phyloP scores from a whole-genome alignment of 2,113 vertebrate species.

The Bombycilla garrulus region DNA sequence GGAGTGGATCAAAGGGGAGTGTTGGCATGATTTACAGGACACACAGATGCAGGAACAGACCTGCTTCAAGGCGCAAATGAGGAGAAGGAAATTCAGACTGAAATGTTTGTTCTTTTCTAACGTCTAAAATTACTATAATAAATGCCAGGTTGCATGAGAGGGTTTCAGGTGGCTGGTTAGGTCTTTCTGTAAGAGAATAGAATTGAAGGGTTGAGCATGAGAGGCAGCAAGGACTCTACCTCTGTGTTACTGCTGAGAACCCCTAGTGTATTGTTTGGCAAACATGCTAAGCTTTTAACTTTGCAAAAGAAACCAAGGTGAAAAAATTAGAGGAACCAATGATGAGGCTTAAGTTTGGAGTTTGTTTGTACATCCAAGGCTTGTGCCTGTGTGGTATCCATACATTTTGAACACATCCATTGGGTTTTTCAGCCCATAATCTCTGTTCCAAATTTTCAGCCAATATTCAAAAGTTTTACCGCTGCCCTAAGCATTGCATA shows the following conservation, averaged over 20 bases:
- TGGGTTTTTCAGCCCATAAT: neutral
- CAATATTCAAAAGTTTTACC: neutral
- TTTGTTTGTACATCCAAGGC: neutral
- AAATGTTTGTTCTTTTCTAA: conserved; percentile 23
- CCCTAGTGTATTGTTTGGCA: neutral
- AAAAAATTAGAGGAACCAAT: neutral
- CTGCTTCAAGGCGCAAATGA: conserved; percentile 13
- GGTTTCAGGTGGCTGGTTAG: neutral
- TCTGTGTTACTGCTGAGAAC: neutral
- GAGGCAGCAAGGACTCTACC: neutral
- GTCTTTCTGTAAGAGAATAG: neutral
- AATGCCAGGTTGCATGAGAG: neutral
- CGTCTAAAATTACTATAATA: conserved; percentile 8
- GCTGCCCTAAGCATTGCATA: neutral
- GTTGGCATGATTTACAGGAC: conserved; percentile 34
- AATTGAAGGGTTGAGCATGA: neutral
- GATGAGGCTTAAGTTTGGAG: neutral
- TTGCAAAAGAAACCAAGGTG: neutral
- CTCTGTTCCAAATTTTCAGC: neutral
- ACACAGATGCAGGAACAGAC: conserved; percentile 1
- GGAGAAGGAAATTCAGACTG: conserved; percentile 30
- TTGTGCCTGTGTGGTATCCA: neutral
- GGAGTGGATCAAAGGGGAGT: neutral
- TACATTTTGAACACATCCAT: neutral
- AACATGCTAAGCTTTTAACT: neutral